These are phyloP conservation scores for Apodemus speciosus DNA, from an alignment of 2,113 vertebrate species.

Conservation along the genomic window DNA sequence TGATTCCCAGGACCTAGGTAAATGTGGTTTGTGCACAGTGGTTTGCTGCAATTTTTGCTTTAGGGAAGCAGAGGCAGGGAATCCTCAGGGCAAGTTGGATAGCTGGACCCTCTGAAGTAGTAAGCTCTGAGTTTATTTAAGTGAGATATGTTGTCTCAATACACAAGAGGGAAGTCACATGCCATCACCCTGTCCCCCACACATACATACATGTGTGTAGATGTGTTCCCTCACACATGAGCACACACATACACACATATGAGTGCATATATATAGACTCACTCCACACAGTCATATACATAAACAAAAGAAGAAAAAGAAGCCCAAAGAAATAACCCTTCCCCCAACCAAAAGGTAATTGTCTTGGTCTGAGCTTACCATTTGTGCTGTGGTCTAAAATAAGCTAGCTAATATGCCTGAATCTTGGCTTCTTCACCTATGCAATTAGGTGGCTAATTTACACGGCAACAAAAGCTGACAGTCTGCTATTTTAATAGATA, in stretches of 20 bases:
- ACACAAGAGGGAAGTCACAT: not conserved
- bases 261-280: not conserved
- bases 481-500: constrained; percentile 42
- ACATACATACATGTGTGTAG: not conserved
- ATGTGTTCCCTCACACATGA: not conserved
- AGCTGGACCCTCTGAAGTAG: not conserved
- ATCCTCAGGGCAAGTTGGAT: too few species aligned
- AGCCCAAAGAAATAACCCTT: not conserved
- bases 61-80: too few species aligned
- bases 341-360: not conserved
- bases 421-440: not conserved
- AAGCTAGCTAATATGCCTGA: not conserved
- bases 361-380: not conserved
- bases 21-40: not conserved
- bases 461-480: not conserved
- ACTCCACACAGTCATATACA: too few species aligned
- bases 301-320: not conserved
- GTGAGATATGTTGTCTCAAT: not conserved
- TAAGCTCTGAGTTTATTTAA: not conserved
- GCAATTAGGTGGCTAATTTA: not conserved
- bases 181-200: not conserved
- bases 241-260: not conserved
- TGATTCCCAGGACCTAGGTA: not conserved
- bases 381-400: not conserved
- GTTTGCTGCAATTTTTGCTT: too few species aligned